These are phyloP conservation scores for Cotesia typhae DNA, from an alignment of 1,140 invertebrate genomes.

Conservation along the genomic window DNA sequence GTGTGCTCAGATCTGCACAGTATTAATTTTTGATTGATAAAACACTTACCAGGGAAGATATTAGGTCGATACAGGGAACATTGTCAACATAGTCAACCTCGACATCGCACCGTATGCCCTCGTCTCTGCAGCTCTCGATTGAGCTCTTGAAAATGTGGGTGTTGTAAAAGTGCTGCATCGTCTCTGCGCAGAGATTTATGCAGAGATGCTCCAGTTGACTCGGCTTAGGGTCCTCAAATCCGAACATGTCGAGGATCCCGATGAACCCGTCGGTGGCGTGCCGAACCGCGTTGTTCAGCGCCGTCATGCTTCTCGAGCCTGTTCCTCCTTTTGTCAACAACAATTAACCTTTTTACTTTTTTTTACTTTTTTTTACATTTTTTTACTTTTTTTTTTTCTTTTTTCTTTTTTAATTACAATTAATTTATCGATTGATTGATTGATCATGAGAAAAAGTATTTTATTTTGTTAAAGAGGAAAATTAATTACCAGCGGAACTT, in stretches of 20 bases:
- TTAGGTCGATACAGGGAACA: constrained; percentile 93
- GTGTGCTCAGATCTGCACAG: not conserved
- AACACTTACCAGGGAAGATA: constrained; percentile 82
- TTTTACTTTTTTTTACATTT: not conserved
- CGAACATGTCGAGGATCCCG: constrained; percentile 95
- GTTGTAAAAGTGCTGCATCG: constrained; percentile 97
- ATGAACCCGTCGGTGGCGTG: constrained; percentile 96
- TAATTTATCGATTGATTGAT: constrained; percentile 25
- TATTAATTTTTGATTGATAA: too few species aligned
- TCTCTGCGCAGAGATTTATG: constrained; percentile 94
- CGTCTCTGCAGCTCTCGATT: constrained; percentile 91
- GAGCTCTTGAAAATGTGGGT: constrained; percentile 96
- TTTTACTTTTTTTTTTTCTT: not conserved
- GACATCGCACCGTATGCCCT: constrained; percentile 89
- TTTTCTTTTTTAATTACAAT: not conserved
- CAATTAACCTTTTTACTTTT: constrained; percentile 23
- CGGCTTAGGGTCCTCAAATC: constrained; percentile 91
- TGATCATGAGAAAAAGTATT: not conserved
- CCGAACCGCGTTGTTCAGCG: constrained; percentile 88
- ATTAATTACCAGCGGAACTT: constrained; percentile 68
- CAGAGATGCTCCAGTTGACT: constrained; percentile 92
- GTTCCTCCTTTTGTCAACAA: constrained; percentile 64
- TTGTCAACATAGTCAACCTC: constrained; percentile 96
- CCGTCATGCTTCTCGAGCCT: constrained; percentile 90
- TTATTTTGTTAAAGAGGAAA: not conserved